Evolutionary conservation across 2,888 invertebrate genomes (phyloP).

Genomic region (Alviniconcha strummeri): DNA sequence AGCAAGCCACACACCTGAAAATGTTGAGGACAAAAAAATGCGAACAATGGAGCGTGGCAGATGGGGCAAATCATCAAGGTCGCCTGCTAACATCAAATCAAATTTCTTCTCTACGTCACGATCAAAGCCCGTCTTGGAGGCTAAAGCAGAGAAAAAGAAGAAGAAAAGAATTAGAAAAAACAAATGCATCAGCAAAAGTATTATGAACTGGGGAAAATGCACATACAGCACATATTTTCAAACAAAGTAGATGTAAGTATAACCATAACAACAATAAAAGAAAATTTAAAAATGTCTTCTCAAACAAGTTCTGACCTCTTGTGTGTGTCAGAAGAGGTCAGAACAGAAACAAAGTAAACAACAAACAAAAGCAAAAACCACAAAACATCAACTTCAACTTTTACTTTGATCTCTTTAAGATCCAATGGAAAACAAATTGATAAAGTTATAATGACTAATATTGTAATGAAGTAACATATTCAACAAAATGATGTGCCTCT

Average conservation of each 20-base stretch:
- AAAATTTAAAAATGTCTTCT: background rate
- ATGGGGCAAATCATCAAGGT: slow-evolving; percentile 59
- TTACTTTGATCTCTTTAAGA: too few species aligned
- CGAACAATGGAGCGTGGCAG: slow-evolving; percentile 64
- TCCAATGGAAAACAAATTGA: too few species aligned
- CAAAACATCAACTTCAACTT: too few species aligned
- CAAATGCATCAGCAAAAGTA: background rate
- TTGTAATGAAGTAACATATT: too few species aligned
- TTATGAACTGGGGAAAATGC: background rate
- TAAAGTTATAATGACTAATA: too few species aligned
- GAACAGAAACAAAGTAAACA: too few species aligned
- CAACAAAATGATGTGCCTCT: too few species aligned
- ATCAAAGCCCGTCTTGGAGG: slow-evolving; percentile 26
- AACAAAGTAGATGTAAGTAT: background rate
- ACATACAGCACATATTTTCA: background rate
- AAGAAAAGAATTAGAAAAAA: too few species aligned
- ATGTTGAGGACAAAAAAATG: slow-evolving; percentile 70
- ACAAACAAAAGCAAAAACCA: too few species aligned
- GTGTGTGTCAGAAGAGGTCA: background rate
- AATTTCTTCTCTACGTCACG: slow-evolving; percentile 50
- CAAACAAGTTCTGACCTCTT: background rate
- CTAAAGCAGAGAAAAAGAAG: background rate
- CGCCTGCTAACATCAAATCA: slow-evolving; percentile 57
- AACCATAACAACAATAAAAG: background rate
- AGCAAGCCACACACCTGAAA: slow-evolving; percentile 57